These are phyloP conservation scores for Dysmachus trigonus DNA, from an alignment of 2,888 invertebrate species.

Conservation along the genomic window DNA sequence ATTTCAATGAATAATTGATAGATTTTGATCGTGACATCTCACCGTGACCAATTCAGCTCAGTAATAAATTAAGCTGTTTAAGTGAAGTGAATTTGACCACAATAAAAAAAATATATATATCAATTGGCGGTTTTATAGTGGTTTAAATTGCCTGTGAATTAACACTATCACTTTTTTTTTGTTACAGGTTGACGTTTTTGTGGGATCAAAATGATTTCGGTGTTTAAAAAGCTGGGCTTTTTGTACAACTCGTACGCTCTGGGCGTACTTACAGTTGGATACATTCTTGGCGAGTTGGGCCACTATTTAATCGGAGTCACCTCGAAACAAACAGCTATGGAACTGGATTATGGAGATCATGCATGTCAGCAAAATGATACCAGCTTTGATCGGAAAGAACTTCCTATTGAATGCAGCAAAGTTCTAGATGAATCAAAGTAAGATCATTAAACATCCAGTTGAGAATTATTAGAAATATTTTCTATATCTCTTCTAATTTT, in stretches of 20 bases:
- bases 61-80: neutral
- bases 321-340: conserved; percentile 84
- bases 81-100: neutral
- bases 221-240: conserved; percentile 69
- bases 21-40: neutral
- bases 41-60: neutral
- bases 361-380: conserved; percentile 81
- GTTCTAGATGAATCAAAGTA: conserved; percentile 68
- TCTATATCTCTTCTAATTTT: neutral
- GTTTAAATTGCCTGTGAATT: neutral
- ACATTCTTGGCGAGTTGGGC: conserved; percentile 86
- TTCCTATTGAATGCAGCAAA: conserved; percentile 69
- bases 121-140: neutral
- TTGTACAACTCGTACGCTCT: conserved; percentile 83
- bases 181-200: neutral
- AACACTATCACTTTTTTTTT: neutral
- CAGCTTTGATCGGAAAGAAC: conserved; percentile 66
- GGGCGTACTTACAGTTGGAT: conserved; percentile 81
- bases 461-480: neutral
- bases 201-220: conserved; percentile 56
- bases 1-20: neutral
- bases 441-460: conserved; percentile 56
- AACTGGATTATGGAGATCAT: conserved; percentile 86
- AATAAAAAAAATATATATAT: neutral
- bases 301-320: conserved; percentile 91